Evolutionary conservation across 2,888 invertebrate species (phyloP).

Genomic region (Tanypteryx hageni): DNA sequence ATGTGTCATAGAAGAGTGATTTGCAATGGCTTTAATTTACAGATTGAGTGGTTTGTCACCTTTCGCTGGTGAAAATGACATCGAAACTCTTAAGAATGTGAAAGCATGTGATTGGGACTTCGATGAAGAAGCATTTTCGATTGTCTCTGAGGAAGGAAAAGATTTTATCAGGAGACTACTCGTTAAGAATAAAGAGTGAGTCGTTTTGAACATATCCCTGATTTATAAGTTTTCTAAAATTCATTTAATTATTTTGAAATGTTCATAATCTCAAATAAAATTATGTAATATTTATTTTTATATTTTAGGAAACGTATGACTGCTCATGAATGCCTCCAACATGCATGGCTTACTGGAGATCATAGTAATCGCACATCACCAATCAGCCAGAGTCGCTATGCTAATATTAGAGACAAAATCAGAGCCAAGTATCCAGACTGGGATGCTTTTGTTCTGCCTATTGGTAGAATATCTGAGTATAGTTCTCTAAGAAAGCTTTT

Average conservation of each 20-base stretch:
- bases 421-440: slow-evolving; percentile 88
- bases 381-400: slow-evolving; percentile 91
- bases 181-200: slow-evolving; percentile 94
- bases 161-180: slow-evolving; percentile 97
- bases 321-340: slow-evolving; percentile 96
- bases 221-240: background rate
- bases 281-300: slow-evolving; percentile 59
- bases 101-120: slow-evolving; percentile 99
- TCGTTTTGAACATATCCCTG: slow-evolving; percentile 68
- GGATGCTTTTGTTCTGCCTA: slow-evolving; percentile 92
- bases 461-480: slow-evolving; percentile 98
- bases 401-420: slow-evolving; percentile 91
- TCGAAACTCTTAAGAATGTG: slow-evolving; percentile 98
- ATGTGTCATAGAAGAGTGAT: background rate
- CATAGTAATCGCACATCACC: slow-evolving; percentile 84
- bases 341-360: slow-evolving; percentile 96
- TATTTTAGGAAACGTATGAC: slow-evolving; percentile 93
- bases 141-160: slow-evolving; percentile 97
- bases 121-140: slow-evolving; percentile 95
- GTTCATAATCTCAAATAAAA: background rate
- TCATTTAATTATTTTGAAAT: slow-evolving; percentile 36
- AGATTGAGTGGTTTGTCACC: slow-evolving; percentile 98
- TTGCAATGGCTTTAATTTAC: slow-evolving; percentile 67
- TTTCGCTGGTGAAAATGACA: slow-evolving; percentile 99
- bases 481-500: slow-evolving; percentile 96